Base-by-base conservation (phyloP, 2,888 invertebrate species). In the Cantharis rufa region DNA sequence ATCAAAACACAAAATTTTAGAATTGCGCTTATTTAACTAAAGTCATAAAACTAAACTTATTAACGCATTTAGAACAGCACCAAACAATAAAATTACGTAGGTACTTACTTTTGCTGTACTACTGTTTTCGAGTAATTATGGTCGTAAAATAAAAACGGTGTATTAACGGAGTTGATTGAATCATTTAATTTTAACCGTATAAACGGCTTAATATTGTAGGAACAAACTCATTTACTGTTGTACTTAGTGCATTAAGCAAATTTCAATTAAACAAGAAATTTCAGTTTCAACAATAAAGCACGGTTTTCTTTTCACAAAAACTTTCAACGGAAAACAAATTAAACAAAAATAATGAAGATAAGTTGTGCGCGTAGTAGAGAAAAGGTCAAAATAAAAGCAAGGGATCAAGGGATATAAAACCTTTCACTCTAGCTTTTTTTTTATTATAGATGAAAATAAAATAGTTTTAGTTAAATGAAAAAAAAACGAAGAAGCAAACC, bases 31-130 rank as follows among this genome's bases (percentile, higher is more conserved):
- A 76, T 77, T 80, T 77, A 79, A 77, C 80, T 75, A 69, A 69
- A 74, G 73, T 66, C 77, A 78, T 80, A 80, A 80, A 80, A 79
- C 75, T 75, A 69, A 70, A 80, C 76, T 80, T 79, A 79, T 78
- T 78, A 81, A 80, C 80, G 80, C 80, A 79, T 82, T 82, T 82
- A 80, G 81, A 81, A 79, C 78, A 77, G 48, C n/a, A 48, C 48
- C 76, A 79, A 78, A 79, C 76, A 76, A 77, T 80, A 81, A 81
- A 81, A 80, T 79, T 74, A 76, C 74, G 76, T 79, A 75, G 77
- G 78, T 74, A 77, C 74, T 72, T 78, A 72, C 78, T 78, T 74
- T 72, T 77, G 69, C 76, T 78, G 75, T 74, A 75, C 78, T 64
- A 73, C 78, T 78, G 73, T 74, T 78, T 75, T 75, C 78, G 74